A percentile compares a stretch with the other conserved stretches of the same genome.
These are phyloP conservation scores for Stratiomys singularior DNA, from an alignment of 2,888 invertebrate genomes.

Conservation along the genomic window DNA sequence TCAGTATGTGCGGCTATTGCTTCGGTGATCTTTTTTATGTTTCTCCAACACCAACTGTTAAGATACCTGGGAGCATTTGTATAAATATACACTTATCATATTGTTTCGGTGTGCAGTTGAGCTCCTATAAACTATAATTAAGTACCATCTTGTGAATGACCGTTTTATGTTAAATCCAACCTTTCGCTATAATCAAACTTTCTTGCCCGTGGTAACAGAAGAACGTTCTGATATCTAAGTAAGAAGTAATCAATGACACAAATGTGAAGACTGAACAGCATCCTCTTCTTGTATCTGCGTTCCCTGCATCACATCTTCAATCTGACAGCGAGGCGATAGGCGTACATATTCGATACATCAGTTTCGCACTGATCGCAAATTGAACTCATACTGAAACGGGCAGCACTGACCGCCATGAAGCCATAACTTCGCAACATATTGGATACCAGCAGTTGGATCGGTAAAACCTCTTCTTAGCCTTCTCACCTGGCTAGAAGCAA, in stretches of 20 bases:
- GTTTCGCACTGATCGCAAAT: constrained; percentile 28
- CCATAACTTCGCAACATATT: neutral
- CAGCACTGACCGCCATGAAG: neutral
- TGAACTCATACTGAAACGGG: neutral
- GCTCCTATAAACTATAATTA: too few species aligned
- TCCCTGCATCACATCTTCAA: neutral
- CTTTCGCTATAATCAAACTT: too few species aligned
- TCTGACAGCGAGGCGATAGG: constrained; percentile 19
- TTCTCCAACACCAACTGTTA: too few species aligned
- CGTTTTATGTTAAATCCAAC: too few species aligned
- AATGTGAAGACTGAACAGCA: constrained; percentile 6
- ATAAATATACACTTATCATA: too few species aligned
- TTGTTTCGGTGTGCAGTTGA: too few species aligned
- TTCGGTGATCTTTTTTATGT: too few species aligned
- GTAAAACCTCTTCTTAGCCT: neutral
- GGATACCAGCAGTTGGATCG: neutral
- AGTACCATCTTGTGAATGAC: too few species aligned
- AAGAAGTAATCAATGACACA: constrained; percentile 28
- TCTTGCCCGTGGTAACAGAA: neutral
- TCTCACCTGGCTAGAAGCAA: constrained; percentile 32
- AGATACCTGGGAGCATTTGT: too few species aligned
- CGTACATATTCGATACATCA: constrained; percentile 43
- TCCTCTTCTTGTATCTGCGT: neutral
- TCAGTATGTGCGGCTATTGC: too few species aligned
- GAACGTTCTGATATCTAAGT: constrained; percentile 15